These are phyloP conservation scores for Tigriopus californicus DNA, from an alignment of 2,888 invertebrate species.

Conservation along the genomic window DNA sequence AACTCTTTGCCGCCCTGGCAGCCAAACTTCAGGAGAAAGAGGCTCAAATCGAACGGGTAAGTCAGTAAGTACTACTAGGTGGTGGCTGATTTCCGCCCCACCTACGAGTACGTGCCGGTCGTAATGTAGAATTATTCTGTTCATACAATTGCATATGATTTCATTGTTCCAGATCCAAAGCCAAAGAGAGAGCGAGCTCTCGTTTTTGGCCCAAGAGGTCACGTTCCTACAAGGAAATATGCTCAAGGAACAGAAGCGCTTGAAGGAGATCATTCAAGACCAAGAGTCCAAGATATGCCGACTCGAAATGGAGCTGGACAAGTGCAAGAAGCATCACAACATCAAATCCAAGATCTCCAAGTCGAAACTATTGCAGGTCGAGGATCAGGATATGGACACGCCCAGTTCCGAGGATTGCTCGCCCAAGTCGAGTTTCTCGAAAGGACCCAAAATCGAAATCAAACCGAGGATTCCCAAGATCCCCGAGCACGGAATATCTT, in stretches of 20 bases:
- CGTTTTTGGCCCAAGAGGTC: neutral
- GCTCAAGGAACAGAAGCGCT: neutral
- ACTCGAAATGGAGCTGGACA: neutral
- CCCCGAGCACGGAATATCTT: neutral
- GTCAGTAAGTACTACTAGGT: neutral
- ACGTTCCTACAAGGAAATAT: neutral
- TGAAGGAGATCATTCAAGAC: neutral
- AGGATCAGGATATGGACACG: neutral
- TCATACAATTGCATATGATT: too few species aligned
- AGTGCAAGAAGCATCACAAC: neutral
- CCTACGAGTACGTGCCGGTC: too few species aligned
- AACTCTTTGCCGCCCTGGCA: neutral
- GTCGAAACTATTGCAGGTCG: neutral
- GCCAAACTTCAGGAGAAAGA: neutral
- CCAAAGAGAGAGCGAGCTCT: neutral
- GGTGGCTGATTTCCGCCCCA: too few species aligned
- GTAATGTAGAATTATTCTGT: too few species aligned
- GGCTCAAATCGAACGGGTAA: neutral
- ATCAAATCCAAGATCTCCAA: neutral
- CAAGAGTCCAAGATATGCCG: neutral
- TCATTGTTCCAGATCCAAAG: neutral
- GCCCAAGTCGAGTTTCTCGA: neutral
- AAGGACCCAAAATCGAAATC: too few species aligned
- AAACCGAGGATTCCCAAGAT: neutral
- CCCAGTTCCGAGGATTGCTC: neutral